A percentile compares a stretch with the other conserved stretches of the same genome.
These are phyloP conservation scores for Falco berigora DNA, from an alignment of 2,797 vertebrate species.

Conservation along the genomic window DNA sequence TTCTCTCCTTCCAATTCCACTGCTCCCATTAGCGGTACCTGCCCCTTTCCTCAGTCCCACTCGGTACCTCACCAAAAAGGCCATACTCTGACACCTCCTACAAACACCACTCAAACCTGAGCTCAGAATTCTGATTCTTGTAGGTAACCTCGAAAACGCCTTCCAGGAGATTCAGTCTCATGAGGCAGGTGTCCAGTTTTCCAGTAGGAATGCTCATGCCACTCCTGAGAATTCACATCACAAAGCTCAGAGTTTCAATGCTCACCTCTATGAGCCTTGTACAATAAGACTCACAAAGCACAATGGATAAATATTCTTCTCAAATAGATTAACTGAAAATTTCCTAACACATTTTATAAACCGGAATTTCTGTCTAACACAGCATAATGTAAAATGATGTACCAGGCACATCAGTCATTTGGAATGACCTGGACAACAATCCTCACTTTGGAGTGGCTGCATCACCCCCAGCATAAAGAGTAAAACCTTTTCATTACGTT, in stretches of 20 bases:
- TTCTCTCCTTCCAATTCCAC: neutral
- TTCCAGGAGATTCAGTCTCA: neutral
- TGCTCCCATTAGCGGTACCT: neutral
- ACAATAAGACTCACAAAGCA: neutral
- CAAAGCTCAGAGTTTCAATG: neutral
- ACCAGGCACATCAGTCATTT: neutral
- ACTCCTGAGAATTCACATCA: neutral
- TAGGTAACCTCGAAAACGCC: neutral
- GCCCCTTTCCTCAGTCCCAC: neutral
- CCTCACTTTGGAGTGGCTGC: neutral
- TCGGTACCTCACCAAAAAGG: neutral
- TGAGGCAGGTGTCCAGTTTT: neutral
- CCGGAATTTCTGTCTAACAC: neutral
- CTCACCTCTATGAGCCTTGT: neutral
- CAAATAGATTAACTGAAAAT: neutral
- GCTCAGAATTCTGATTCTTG: neutral
- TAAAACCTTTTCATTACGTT: neutral
- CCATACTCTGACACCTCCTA: neutral
- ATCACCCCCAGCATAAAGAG: neutral
- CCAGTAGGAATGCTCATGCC: neutral
- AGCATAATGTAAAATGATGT: neutral
- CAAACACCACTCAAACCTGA: neutral
- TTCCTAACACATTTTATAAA: neutral
- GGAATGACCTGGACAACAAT: neutral
- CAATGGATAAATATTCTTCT: neutral